A percentile compares a stretch with the other conserved stretches of the same genome.
These are phyloP conservation scores for Apamea epomidion DNA, from an alignment of 2,888 invertebrate species.

Conservation along the genomic window DNA sequence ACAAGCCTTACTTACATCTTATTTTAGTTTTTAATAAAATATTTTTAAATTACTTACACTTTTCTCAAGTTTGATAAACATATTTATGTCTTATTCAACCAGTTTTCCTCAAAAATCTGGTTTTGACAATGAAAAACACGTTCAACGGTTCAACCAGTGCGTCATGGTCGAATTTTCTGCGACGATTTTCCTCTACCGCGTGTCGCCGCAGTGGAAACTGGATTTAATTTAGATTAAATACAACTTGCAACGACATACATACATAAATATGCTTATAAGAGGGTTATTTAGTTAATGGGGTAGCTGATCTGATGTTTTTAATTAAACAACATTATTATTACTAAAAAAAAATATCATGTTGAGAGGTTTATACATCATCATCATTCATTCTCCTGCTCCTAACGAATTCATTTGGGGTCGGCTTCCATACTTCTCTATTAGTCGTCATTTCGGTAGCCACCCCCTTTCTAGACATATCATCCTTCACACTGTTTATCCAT, in stretches of 20 bases:
- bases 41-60: too few relatives aligned
- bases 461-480: too few relatives aligned
- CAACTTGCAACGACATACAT: constrained; percentile 51
- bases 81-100: too few relatives aligned
- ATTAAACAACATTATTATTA: not conserved
- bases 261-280: constrained; percentile 21
- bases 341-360: not conserved
- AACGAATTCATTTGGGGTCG: not conserved
- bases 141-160: not conserved
- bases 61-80: not conserved
- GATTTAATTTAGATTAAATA: constrained; percentile 73
- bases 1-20: too few relatives aligned
- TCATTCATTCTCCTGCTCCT: not conserved
- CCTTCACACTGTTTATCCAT: too few relatives aligned
- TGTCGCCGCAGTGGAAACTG: constrained; percentile 57
- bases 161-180: not conserved
- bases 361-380: not conserved
- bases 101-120: not conserved
- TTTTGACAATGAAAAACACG: not conserved
- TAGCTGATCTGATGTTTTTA: not conserved
- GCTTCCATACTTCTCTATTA: too few relatives aligned
- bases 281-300: constrained; percentile 43
- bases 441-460: too few relatives aligned
- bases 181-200: not conserved
- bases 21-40: too few relatives aligned